phyloP scores from a whole-genome alignment of 2,113 vertebrate species.

The Dipodomys spectabilis region DNA sequence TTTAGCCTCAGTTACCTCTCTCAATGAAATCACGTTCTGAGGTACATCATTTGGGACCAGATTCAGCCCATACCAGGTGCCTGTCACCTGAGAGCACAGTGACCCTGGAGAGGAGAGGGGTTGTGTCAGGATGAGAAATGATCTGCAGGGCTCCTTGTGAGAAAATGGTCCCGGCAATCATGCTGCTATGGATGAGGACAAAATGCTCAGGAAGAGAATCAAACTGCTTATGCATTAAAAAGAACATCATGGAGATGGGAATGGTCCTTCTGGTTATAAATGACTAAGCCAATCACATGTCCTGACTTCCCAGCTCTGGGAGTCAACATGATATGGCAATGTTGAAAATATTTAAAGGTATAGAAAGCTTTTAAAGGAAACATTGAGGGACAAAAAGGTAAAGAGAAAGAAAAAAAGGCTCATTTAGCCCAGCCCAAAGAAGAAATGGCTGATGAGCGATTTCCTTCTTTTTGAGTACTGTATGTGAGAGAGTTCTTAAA shows the following conservation, averaged over 20 bases:
- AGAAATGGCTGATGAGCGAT: constrained; percentile 61
- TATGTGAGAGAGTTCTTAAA: constrained; percentile 53
- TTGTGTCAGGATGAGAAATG: background rate
- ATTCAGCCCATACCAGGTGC: background rate
- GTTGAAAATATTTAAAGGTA: constrained; percentile 67
- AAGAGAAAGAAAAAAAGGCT: background rate
- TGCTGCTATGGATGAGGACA: background rate
- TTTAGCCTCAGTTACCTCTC: background rate
- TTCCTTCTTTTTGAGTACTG: constrained; percentile 52
- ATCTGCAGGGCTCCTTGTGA: constrained; percentile 5
- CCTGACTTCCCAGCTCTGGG: background rate
- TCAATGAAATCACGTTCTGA: background rate
- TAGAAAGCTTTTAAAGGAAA: constrained; percentile 59
- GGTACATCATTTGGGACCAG: background rate
- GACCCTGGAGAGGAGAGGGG: background rate
- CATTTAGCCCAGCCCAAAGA: constrained; percentile 62
- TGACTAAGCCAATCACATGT: background rate
- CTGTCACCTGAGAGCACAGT: background rate
- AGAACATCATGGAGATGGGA: background rate
- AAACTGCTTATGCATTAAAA: background rate
- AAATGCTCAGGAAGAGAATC: background rate
- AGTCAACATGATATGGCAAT: background rate
- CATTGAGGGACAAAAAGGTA: background rate
- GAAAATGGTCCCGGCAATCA: background rate
- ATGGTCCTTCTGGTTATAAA: constrained; percentile 10